Conservation (phyloP, 2,888 invertebrate genomes). For the Bembecia ichneumoniformis region DNA sequence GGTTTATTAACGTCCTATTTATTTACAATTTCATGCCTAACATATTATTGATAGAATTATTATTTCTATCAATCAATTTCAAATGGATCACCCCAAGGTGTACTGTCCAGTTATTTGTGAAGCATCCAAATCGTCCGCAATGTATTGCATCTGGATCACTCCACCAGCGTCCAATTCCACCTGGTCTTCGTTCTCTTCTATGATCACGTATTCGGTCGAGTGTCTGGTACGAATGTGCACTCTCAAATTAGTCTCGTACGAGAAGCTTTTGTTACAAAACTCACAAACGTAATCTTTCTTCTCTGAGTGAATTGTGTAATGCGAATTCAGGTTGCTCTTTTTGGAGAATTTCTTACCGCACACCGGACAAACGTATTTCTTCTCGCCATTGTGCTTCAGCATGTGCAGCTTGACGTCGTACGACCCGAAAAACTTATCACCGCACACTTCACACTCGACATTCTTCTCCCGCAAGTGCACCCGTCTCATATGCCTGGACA, state of each 20-base stretch:
- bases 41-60: too few relatives aligned
- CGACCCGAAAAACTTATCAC: constrained; percentile 54
- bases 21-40: too few relatives aligned
- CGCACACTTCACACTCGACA: constrained; percentile 58
- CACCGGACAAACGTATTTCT: constrained; percentile 69
- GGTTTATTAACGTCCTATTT: too few relatives aligned
- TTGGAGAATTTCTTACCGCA: constrained; percentile 75
- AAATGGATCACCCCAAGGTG: background rate
- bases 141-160: constrained; percentile 40
- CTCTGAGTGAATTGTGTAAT: constrained; percentile 70
- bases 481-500: constrained; percentile 74
- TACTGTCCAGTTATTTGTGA: constrained; percentile 25
- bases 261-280: constrained; percentile 69
- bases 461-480: constrained; percentile 68
- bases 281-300: constrained; percentile 63
- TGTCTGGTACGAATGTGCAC: constrained; percentile 42
- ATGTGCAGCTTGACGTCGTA: constrained; percentile 65
- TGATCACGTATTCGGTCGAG: constrained; percentile 15
- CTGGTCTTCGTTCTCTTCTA: constrained; percentile 8
- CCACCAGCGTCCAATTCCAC: constrained; percentile 28
- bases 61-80: too few relatives aligned
- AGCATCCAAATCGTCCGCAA: constrained; percentile 32
- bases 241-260: constrained; percentile 46
- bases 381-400: constrained; percentile 68
- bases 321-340: constrained; percentile 73